Conservation (phyloP, 2,113 vertebrate genomes). For the Neodon shergylaensis region DNA sequence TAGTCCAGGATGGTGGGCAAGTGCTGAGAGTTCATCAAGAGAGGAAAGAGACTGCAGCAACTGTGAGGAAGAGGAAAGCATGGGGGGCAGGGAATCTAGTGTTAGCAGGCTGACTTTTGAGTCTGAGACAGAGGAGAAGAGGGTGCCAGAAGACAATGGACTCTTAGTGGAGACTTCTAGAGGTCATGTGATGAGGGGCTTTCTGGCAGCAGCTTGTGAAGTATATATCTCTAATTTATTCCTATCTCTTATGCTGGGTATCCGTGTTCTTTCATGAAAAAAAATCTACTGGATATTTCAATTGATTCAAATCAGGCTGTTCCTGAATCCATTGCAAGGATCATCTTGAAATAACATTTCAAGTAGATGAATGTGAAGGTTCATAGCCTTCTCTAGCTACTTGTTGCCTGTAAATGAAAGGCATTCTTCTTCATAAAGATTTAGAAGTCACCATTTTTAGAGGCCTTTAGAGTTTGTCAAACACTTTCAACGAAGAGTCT, state of each 20-base stretch:
- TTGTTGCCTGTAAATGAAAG: not conserved
- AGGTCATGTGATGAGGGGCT: not conserved
- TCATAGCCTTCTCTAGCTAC: not conserved
- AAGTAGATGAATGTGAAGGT: not conserved
- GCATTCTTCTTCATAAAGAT: not conserved
- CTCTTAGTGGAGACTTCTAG: not conserved
- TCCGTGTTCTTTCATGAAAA: not conserved
- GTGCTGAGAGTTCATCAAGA: not conserved
- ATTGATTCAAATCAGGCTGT: not conserved
- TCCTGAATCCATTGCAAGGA: not conserved
- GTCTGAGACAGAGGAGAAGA: not conserved
- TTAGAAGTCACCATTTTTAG: not conserved
- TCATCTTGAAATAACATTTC: slow-evolving; percentile 1
- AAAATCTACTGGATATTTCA: not conserved
- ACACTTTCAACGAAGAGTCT: not conserved
- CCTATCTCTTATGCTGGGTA: not conserved
- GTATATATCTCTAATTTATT: not conserved
- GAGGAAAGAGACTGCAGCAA: not conserved
- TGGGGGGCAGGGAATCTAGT: not conserved
- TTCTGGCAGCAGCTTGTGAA: not conserved
- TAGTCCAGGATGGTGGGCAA: not conserved
- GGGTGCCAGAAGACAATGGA: not conserved
- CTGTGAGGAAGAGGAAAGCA: not conserved
- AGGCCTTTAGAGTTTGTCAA: not conserved
- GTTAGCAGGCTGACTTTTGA: not conserved